These are phyloP conservation scores for Pempheris klunzingeri DNA, from an alignment of 2,797 vertebrate genomes.

Conservation along the genomic window DNA sequence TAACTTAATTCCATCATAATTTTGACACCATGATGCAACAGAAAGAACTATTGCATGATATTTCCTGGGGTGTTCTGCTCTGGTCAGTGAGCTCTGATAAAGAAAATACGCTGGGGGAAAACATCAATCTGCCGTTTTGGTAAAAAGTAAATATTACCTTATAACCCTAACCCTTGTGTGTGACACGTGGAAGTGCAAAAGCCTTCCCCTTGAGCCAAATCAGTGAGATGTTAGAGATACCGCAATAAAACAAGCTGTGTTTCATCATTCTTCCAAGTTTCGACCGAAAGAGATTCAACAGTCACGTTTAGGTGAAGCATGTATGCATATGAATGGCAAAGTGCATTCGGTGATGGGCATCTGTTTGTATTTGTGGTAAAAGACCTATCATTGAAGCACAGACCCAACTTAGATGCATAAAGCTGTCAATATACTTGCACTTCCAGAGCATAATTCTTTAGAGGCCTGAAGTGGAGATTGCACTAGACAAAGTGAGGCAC, in stretches of 20 bases:
- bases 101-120: neutral
- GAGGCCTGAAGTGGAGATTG: slow-evolving; percentile 23
- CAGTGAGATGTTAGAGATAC: neutral
- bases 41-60: neutral
- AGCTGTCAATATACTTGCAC: slow-evolving; percentile 25
- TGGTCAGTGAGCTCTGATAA: neutral
- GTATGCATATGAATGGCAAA: no score
- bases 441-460: slow-evolving; percentile 26
- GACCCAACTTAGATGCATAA: slow-evolving; percentile 17
- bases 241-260: neutral
- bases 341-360: neutral
- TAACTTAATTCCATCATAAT: neutral
- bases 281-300: no score
- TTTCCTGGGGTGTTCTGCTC: neutral
- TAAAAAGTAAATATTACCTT: neutral
- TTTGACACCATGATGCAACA: neutral
- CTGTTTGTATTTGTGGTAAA: neutral
- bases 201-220: neutral
- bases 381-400: slow-evolving; percentile 16
- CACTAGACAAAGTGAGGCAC: slow-evolving; percentile 15
- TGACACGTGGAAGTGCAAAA: neutral
- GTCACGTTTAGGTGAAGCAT: no score
- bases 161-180: no score
- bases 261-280: neutral
- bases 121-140: neutral